Conservation (phyloP, 1,140 invertebrate genomes). For the Phymorhynchus buccinoides region DNA sequence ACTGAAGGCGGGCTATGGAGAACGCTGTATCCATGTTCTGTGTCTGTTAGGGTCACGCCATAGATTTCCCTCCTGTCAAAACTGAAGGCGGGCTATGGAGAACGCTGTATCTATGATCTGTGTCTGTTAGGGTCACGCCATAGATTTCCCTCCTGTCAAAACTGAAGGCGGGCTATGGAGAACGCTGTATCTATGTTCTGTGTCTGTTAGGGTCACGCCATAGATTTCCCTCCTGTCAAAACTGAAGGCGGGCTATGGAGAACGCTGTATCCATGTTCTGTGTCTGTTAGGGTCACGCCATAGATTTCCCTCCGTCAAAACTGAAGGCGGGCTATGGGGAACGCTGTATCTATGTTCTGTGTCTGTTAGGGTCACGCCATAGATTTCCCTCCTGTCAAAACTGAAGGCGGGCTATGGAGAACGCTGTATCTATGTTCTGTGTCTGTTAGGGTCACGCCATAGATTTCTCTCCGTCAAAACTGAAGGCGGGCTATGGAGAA, state of each 20-base stretch:
- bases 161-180: conserved; percentile 91
- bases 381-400: conserved; percentile 91
- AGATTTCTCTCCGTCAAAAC: conserved; percentile 90
- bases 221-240: conserved; percentile 92
- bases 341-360: conserved; percentile 87
- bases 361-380: conserved; percentile 82
- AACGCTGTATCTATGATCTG: conserved; percentile 87
- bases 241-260: conserved; percentile 91
- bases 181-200: conserved; percentile 88
- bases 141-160: conserved; percentile 92
- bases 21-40: conserved; percentile 88
- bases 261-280: conserved; percentile 88
- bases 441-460: conserved; percentile 82
- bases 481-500: conserved; percentile 92
- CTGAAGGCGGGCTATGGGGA: conserved; percentile 92
- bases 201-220: conserved; percentile 81
- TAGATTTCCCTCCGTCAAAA: conserved; percentile 91
- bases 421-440: conserved; percentile 87
- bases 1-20: conserved; percentile 91
- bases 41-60: conserved; percentile 81
- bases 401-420: conserved; percentile 92
- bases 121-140: conserved; percentile 81
- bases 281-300: conserved; percentile 81
- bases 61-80: conserved; percentile 92
- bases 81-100: conserved; percentile 91